Conservation (phyloP, 2,113 vertebrate genomes). For the Paralichthys olivaceus region DNA sequence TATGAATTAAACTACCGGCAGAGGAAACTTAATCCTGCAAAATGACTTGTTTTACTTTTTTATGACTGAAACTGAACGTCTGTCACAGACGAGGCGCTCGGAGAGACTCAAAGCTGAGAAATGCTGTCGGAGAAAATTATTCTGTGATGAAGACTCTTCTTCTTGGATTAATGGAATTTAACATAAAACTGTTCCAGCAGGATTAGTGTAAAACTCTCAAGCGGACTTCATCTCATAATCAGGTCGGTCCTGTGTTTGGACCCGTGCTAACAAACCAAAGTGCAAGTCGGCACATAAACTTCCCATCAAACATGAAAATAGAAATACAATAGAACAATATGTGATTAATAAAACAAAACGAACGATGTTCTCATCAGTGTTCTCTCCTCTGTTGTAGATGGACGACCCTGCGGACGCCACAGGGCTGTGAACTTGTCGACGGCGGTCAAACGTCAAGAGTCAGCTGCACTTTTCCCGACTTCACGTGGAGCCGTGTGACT, state of each 20-base stretch:
- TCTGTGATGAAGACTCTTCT: background rate
- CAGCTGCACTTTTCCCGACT: background rate
- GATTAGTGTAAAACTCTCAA: background rate
- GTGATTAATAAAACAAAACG: too few relatives aligned
- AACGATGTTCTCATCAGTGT: background rate
- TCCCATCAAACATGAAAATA: too few relatives aligned
- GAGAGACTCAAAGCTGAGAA: background rate
- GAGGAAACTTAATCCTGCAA: too few relatives aligned
- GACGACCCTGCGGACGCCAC: constrained; percentile 13
- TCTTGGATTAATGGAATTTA: background rate
- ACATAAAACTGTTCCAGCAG: background rate
- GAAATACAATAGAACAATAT: too few relatives aligned
- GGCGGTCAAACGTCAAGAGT: background rate
- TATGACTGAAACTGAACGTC: background rate
- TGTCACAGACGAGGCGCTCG: background rate
- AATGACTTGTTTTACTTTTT: too few relatives aligned
- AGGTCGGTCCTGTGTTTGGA: too few relatives aligned
- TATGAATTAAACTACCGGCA: too few relatives aligned
- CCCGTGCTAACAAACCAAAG: too few relatives aligned
- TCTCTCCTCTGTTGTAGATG: constrained; percentile 60
- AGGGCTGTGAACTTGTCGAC: constrained; percentile 17
- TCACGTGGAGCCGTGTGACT: background rate
- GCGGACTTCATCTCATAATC: background rate
- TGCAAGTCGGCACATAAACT: background rate
- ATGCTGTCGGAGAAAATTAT: background rate